These are phyloP conservation scores for Drosophila burlai DNA, from an alignment of 1,140 invertebrate genomes.

Conservation along the genomic window DNA sequence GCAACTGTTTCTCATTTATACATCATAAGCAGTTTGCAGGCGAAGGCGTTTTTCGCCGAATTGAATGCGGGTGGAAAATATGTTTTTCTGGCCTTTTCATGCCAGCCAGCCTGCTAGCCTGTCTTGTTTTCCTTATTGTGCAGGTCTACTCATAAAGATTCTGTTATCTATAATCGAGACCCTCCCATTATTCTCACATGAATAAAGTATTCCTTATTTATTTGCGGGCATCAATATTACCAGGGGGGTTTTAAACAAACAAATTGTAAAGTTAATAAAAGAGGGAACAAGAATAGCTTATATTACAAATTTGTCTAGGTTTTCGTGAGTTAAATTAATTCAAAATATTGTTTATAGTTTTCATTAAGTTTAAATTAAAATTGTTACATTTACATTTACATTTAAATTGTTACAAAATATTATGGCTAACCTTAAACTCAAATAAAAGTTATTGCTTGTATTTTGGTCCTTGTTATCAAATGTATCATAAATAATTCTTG, in stretches of 20 bases:
- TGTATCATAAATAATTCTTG: too few species aligned
- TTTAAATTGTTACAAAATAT: neutral
- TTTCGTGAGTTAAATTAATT: neutral
- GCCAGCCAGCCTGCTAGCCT: neutral
- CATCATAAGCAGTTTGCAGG: slow-evolving; percentile 65
- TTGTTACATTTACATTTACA: too few species aligned
- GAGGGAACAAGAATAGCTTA: neutral
- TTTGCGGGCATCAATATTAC: slow-evolving; percentile 7
- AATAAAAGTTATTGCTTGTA: too few species aligned
- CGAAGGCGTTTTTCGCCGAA: slow-evolving; percentile 39
- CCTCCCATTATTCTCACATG: slow-evolving; percentile 34
- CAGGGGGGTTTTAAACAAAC: slow-evolving; percentile 1
- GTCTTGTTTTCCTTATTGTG: slow-evolving; percentile 9
- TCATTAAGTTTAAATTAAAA: neutral
- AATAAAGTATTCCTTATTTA: slow-evolving; percentile 20
- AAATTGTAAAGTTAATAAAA: neutral
- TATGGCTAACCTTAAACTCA: too few species aligned
- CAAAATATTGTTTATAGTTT: neutral
- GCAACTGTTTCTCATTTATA: slow-evolving; percentile 47
- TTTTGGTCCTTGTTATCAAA: too few species aligned
- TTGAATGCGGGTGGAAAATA: slow-evolving; percentile 50
- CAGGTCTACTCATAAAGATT: slow-evolving; percentile 26
- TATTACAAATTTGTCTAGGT: neutral
- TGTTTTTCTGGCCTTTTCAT: slow-evolving; percentile 25
- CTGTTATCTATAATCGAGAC: slow-evolving; percentile 36